Conservation (phyloP, 2,797 vertebrate genomes). For the Hafferia zeledoni region DNA sequence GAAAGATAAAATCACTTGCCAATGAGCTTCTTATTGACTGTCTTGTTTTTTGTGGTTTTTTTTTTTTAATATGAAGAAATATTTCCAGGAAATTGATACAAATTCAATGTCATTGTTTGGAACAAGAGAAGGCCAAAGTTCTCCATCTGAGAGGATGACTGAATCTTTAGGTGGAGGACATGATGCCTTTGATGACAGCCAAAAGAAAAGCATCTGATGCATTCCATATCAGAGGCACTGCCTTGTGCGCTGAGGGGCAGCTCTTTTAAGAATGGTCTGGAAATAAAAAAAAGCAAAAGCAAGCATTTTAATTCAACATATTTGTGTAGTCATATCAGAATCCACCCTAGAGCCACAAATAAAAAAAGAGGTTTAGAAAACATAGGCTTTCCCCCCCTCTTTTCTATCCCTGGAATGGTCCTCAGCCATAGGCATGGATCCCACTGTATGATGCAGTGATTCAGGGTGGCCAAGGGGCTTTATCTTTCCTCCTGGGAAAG, state of each 20-base stretch:
- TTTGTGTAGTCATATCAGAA: neutral
- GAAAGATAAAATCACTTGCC: neutral
- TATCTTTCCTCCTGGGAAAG: neutral
- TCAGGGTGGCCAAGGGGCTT: neutral
- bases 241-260: neutral
- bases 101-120: neutral
- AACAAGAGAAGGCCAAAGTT: neutral
- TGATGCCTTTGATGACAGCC: neutral
- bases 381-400: fast-evolving
- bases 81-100: neutral
- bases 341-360: neutral
- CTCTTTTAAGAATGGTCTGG: neutral
- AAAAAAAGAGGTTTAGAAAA: neutral
- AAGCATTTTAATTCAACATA: neutral
- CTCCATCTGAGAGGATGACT: neutral
- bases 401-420: neutral
- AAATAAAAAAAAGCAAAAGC: neutral
- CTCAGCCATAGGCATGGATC: neutral
- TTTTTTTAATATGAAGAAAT: neutral
- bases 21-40: neutral
- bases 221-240: neutral
- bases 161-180: neutral
- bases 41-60: neutral
- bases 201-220: neutral
- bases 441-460: neutral